Conservation (phyloP, 2,888 invertebrate genomes). For the Hypercompe scribonia region DNA sequence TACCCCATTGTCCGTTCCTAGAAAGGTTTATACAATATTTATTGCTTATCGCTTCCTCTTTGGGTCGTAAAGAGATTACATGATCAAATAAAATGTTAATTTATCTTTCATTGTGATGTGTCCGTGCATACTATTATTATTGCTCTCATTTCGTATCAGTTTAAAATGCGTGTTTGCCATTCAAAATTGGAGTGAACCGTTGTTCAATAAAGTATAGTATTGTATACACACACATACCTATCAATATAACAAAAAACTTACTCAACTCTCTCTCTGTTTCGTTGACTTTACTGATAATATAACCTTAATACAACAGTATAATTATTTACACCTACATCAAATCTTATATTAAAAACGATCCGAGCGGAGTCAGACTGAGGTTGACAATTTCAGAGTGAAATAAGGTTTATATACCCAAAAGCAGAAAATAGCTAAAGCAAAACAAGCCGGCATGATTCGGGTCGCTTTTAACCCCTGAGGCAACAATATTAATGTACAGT, state of each 20-base stretch:
- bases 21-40: slow-evolving; percentile 32
- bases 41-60: slow-evolving; percentile 37
- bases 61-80: slow-evolving; percentile 29
- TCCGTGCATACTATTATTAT: slow-evolving; percentile 15
- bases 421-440: background rate
- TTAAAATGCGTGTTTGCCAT: slow-evolving; percentile 44
- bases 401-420: background rate
- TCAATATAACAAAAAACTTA: background rate
- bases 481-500: background rate
- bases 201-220: slow-evolving; percentile 22
- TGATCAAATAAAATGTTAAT: slow-evolving; percentile 9
- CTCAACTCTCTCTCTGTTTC: background rate
- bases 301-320: background rate
- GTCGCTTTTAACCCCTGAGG: background rate
- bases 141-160: slow-evolving; percentile 45
- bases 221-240: background rate
- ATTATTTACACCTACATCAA: background rate
- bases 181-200: slow-evolving; percentile 41
- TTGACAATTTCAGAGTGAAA: background rate
- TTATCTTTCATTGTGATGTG: slow-evolving; percentile 15
- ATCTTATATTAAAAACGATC: background rate
- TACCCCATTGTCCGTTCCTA: slow-evolving; percentile 28
- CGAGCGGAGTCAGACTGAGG: too few species aligned
- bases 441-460: background rate
- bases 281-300: background rate